These are phyloP conservation scores for Polypterus senegalus DNA, from an alignment of 2,113 vertebrate species.

Conservation along the genomic window DNA sequence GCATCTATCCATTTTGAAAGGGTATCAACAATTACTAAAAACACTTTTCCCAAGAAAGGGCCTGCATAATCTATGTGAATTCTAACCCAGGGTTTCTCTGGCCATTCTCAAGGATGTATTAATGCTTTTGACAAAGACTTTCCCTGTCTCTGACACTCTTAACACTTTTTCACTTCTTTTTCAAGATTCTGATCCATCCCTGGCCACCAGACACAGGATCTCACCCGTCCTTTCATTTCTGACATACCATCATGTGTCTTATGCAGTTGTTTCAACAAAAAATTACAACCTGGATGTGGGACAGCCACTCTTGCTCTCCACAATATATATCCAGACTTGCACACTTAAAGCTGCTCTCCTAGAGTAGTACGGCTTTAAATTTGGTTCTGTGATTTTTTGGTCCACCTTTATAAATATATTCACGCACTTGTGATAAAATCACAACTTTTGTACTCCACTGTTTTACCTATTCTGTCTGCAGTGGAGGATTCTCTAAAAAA, in stretches of 20 bases:
- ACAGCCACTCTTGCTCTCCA: not conserved
- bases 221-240: not conserved
- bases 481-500: not conserved
- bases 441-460: not conserved
- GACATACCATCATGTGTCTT: constrained; percentile 2
- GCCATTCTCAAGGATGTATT: constrained; percentile 8
- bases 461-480: not conserved
- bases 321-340: not conserved
- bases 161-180: not conserved
- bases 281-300: not conserved
- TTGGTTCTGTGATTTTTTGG: too few species aligned
- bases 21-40: not conserved
- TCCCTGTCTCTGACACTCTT: not conserved
- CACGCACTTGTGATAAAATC: not conserved
- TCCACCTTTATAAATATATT: not conserved
- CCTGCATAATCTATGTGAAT: constrained; percentile 2
- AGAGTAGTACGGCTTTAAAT: not conserved
- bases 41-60: constrained; percentile 1
- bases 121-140: not conserved
- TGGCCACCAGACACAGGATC: constrained; percentile 6
- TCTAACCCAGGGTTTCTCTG: not conserved
- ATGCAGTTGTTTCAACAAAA: not conserved
- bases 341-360: not conserved
- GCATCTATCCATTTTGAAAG: constrained; percentile 6
- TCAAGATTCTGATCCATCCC: constrained; percentile 4